Evolutionary conservation across 2,113 vertebrate species (phyloP).

Genomic region (Rynchops niger): DNA sequence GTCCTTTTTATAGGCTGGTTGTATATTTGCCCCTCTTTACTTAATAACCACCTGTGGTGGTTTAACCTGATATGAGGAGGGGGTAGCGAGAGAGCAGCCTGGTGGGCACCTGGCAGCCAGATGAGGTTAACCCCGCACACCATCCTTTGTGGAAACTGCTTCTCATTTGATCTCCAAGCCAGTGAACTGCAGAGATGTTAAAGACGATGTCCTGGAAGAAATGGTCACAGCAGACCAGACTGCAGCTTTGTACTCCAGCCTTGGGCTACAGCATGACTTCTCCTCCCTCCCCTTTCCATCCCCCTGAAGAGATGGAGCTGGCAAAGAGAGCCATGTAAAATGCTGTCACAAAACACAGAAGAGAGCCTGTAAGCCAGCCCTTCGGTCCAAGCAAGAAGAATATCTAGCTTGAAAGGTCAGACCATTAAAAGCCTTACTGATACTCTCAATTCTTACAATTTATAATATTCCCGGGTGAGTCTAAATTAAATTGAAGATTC

Average conservation of each 20-base stretch:
- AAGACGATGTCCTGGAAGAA: not conserved
- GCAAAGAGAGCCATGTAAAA: not conserved
- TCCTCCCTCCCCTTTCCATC: not conserved
- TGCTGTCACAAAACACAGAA: not conserved
- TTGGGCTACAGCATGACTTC: not conserved
- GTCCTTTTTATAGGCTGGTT: not conserved
- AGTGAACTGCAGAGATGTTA: not conserved
- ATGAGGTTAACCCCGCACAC: not conserved
- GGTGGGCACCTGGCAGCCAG: not conserved
- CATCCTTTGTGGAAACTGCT: not conserved
- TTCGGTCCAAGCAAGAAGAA: not conserved
- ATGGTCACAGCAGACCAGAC: not conserved
- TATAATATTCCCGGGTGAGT: not conserved
- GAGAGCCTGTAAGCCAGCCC: not conserved
- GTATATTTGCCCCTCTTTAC: not conserved
- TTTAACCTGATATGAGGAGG: not conserved
- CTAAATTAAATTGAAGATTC: constrained; percentile 5
- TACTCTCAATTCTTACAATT: constrained; percentile 2
- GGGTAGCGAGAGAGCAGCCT: not conserved
- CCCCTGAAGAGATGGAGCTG: not conserved
- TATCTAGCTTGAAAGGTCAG: not conserved
- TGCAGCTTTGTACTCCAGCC: not conserved
- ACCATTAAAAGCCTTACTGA: not conserved
- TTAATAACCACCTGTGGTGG: not conserved
- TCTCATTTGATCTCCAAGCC: not conserved